phyloP scores from a whole-genome alignment of 2,797 vertebrate genomes.

The Ptychadena robeensis region DNA sequence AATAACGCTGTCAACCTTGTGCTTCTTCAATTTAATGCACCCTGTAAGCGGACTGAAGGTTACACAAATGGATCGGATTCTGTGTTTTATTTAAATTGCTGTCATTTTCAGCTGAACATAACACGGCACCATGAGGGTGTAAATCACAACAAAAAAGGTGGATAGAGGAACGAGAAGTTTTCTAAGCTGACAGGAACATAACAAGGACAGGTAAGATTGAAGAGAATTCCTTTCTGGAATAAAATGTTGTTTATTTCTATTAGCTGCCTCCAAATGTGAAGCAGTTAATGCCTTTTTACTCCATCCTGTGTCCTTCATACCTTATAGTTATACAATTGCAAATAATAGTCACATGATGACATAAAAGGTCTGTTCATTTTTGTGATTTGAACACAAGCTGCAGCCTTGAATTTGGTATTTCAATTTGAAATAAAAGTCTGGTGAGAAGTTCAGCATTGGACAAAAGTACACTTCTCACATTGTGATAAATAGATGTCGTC shows the following conservation, averaged over 20 bases:
- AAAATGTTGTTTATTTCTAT: neutral
- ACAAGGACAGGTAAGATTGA: conserved; percentile 2
- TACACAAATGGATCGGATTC: conserved; percentile 37
- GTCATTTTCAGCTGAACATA: conserved; percentile 45
- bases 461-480: neutral
- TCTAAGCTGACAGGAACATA: conserved; percentile 1
- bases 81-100: conserved; percentile 49
- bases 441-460: neutral
- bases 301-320: neutral
- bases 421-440: neutral
- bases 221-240: neutral
- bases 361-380: neutral
- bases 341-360: neutral
- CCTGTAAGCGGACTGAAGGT: conserved; percentile 38
- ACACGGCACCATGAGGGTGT: conserved; percentile 7
- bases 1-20: conserved; percentile 52
- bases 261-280: too few relatives aligned
- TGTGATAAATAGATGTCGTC: neutral
- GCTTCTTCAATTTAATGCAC: conserved; percentile 47
- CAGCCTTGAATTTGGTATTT: neutral
- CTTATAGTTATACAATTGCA: too few relatives aligned
- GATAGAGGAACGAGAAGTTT: neutral
- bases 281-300: neutral
- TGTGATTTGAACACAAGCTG: neutral
- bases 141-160: conserved; percentile 33